phyloP scores from a whole-genome alignment of 2,888 invertebrate species.

The Oasisia sp. region DNA sequence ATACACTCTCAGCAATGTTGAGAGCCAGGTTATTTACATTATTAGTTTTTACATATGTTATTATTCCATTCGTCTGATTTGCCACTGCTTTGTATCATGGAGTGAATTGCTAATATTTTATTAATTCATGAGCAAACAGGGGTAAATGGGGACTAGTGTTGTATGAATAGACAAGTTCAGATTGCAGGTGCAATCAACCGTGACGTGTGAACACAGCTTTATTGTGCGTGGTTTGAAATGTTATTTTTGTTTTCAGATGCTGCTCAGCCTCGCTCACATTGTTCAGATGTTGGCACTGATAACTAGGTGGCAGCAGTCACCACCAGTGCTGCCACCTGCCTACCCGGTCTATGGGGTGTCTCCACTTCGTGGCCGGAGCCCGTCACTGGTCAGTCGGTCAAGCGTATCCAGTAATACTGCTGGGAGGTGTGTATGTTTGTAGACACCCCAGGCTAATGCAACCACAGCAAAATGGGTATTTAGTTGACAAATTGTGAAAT shows the following conservation, averaged over 20 bases:
- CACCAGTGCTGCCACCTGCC: constrained; percentile 17
- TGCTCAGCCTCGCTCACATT: not conserved
- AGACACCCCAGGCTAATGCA: not conserved
- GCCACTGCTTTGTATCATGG: not conserved
- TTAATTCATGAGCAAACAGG: not conserved
- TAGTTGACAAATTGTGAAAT: too few relatives aligned
- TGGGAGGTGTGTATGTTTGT: not conserved
- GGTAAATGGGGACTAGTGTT: not conserved
- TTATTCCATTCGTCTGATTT: not conserved
- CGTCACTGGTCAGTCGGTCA: not conserved
- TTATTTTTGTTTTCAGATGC: not conserved
- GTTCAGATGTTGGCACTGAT: not conserved
- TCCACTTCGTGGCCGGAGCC: not conserved
- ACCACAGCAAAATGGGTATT: too few relatives aligned
- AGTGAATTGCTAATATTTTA: not conserved
- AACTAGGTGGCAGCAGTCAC: not conserved
- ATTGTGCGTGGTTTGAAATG: not conserved
- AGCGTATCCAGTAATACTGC: not conserved
- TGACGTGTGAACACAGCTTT: not conserved
- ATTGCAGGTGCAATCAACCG: not conserved
- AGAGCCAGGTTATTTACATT: too few relatives aligned
- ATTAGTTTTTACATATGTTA: not conserved
- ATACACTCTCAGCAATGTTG: too few relatives aligned
- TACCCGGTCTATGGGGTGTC: not conserved
- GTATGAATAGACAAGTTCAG: not conserved